These are phyloP conservation scores for Zeugodacus cucurbitae DNA, from an alignment of 1,140 invertebrate species.

Conservation along the genomic window DNA sequence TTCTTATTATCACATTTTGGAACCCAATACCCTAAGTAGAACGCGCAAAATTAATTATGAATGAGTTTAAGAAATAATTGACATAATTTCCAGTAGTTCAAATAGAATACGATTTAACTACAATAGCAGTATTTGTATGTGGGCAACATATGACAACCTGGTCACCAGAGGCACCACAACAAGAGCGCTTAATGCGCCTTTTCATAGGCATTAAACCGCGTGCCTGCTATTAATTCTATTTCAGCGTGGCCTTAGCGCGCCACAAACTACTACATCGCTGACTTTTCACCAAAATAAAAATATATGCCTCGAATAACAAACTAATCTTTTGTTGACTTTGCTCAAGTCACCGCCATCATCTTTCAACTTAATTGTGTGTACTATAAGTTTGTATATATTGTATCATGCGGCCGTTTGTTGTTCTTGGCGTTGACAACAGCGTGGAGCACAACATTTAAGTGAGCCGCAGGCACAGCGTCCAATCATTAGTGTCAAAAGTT, in stretches of 20 bases:
- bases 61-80: too few relatives aligned
- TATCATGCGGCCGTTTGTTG: neutral
- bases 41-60: too few relatives aligned
- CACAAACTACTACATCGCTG: neutral
- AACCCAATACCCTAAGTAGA: neutral
- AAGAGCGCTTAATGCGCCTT: neutral
- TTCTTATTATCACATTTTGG: neutral
- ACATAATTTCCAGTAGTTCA: too few relatives aligned
- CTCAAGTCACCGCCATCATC: neutral
- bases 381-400: neutral
- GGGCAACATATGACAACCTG: too few relatives aligned
- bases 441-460: neutral
- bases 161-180: too few relatives aligned
- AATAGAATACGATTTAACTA: too few relatives aligned
- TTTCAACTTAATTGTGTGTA: neutral
- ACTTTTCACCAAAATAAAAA: neutral
- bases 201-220: neutral
- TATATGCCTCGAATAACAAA: neutral
- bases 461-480: neutral
- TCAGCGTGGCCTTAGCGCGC: neutral
- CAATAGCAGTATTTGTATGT: too few relatives aligned
- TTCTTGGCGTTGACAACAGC: neutral
- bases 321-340: neutral
- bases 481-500: conserved; percentile 30
- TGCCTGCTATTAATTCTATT: neutral